Base-by-base conservation (phyloP, 2,888 invertebrate genomes). In the Drosophila helvetica region DNA sequence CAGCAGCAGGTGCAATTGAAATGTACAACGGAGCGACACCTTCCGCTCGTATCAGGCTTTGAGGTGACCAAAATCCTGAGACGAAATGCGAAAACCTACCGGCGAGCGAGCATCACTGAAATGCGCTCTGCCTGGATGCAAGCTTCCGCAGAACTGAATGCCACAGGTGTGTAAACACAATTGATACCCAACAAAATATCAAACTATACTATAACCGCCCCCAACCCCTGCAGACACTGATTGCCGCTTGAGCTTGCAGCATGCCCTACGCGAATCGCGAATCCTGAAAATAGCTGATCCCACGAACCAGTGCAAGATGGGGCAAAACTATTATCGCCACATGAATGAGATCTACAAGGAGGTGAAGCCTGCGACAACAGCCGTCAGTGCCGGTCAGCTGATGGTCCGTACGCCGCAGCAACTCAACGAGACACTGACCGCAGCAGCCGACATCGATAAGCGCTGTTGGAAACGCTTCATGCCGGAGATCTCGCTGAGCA, bases 401-500 rank as follows among this genome's bases (percentile, higher is more conserved):
- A 69, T 61, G 5, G 61, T 79, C 7, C 75, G 67, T 19, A 71
- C 75, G 0, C 77, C 82, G 0, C 45, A 63, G 0, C 77, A 83
- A 47, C 54, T 79, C 1, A 77, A 78, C 57, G 59, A 73, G 38
- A 58, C 66, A 18, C 9, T 75, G 2, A 22, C 27, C 9, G 65
- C 71, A n/a, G n/a, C 38, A 5, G 15, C 15, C 38, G 2, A 2
- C 33, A 12, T 12, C 5, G n/a, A n/a, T 2, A 2, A 2, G 2
- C 2, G n/a, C n/a, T n/a, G 33, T 12, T 12, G 33, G 3, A 72
- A 81, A n/a, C 76, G 77, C 3, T 90, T 75, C 52, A 53, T 86
- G n/a, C 79, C 84, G 7, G 86, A 89, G 51, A 89, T 90, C 63
- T 88, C 80, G 50, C 77, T 82, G 69, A 45, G 67, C 17, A 85